Base-by-base conservation (phyloP, 2,113 vertebrate genomes). In the Syngnathus scovelli region DNA sequence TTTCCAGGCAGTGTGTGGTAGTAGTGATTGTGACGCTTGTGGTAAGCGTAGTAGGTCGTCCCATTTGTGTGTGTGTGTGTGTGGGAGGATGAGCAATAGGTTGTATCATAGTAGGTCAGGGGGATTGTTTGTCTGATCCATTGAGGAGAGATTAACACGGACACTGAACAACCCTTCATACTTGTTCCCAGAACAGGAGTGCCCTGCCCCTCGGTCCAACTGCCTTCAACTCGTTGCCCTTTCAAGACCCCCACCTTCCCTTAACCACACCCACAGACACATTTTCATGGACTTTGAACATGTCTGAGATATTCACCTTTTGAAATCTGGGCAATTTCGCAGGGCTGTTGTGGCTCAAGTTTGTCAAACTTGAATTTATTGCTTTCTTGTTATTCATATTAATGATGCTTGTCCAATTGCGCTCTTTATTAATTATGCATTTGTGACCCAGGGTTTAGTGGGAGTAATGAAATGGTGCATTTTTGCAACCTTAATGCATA, bases 81-180 rank as follows among this genome's bases (percentile, higher is more conserved):
- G 70, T 46, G 33, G 44, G 15, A 67, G 67, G 64, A 70, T 68
- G 70, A 69, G 61, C 72, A 78, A 74, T 72, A 61, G 71, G 61
- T 27, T 69, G 13, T 78, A 78, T 84, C 75, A 76, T 83, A 85
- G 81, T 85, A 79, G 84, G 86, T 88, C 84, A 86, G 72, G 44
- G 27, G 85, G 80, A 86, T 85, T 87, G 83, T 84, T 83, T 75
- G 79, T 87, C 84, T 87, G 85, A 87, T 83, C 81, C 85, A 86
- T 72, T 82, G 84, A 86, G 75, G 75, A 74, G 81, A 21, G 83
- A 88, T 88, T 87, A 87, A 68, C 11, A 48, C 51, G 52, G 70
- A 80, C 79, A 83, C 68, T 78, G 83, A 83, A 79, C 63, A 67
- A 68, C 72, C 77, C 71, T 72, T 86, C 76, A 75, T 75, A 66